Conservation (phyloP, 37 sponge, comb jelly and placozoan genomes). For the Ephydatia muelleri region DNA sequence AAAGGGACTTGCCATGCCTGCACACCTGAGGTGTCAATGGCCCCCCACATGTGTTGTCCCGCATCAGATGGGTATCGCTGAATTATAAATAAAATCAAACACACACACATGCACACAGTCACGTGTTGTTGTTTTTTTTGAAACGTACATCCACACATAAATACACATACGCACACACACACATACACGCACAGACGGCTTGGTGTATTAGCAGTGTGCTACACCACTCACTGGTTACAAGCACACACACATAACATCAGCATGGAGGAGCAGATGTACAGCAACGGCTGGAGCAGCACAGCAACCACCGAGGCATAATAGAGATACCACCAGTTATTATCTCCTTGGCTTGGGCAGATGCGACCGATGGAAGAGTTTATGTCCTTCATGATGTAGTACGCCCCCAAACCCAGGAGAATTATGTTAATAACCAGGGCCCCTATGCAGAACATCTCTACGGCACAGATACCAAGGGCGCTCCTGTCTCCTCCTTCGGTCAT, state of each 20-base stretch:
- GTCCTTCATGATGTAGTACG: neutral
- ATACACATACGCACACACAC: neutral
- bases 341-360: neutral
- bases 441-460: neutral
- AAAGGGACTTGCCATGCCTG: no score
- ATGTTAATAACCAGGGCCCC: neutral
- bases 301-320: neutral
- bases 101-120: no score
- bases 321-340: neutral
- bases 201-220: neutral
- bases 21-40: no score
- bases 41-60: no score
- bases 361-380: neutral
- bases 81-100: no score
- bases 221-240: neutral
- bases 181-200: neutral
- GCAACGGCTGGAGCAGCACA: neutral
- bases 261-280: neutral
- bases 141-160: no score
- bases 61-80: no score
- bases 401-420: neutral
- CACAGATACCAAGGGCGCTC: neutral
- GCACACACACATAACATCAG: neutral
- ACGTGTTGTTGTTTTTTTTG: neutral
- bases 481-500: neutral